phyloP scores from a whole-genome alignment of 1,140 invertebrate species.

The Pseudomyrmex gracilis region DNA sequence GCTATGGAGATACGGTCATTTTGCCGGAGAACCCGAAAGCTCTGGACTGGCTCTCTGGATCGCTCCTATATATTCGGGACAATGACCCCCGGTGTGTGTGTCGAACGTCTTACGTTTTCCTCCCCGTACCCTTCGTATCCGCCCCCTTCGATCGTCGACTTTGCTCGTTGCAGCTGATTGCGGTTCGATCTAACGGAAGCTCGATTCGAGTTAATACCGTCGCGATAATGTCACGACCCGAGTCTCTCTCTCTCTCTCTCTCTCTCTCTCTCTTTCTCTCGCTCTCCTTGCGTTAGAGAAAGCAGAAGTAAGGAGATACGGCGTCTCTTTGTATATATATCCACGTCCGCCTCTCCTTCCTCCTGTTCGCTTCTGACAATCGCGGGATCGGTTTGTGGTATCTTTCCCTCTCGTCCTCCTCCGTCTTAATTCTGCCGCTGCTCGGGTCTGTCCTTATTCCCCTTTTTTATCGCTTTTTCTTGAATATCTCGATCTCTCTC shows the following conservation, averaged over 20 bases:
- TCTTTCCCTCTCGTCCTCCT: neutral
- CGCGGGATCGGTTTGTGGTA: neutral
- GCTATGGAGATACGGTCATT: constrained; percentile 52
- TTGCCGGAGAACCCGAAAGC: constrained; percentile 25
- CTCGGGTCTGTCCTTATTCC: neutral
- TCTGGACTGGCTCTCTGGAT: constrained; percentile 42
- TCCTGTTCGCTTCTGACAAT: constrained; percentile 18
- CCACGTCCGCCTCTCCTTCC: neutral
- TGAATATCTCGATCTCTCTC: constrained; percentile 36
- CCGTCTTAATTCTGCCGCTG: constrained; percentile 15
- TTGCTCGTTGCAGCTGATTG: constrained; percentile 72
- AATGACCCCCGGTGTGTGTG: constrained; percentile 39
- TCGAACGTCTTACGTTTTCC: neutral
- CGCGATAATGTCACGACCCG: constrained; percentile 72
- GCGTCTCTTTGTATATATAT: constrained; percentile 3
- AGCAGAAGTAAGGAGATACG: too few relatives aligned
- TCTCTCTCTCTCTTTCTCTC: neutral
- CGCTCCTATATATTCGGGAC: constrained; percentile 16
- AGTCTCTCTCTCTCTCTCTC: neutral
- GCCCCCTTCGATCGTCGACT: constrained; percentile 41
- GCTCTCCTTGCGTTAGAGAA: too few relatives aligned
- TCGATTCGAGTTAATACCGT: constrained; percentile 74
- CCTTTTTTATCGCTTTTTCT: constrained; percentile 15
- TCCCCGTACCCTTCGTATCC: constrained; percentile 31
- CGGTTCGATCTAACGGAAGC: constrained; percentile 75